Base-by-base conservation (phyloP, 2,797 vertebrate species). In the Scolopax rusticola region DNA sequence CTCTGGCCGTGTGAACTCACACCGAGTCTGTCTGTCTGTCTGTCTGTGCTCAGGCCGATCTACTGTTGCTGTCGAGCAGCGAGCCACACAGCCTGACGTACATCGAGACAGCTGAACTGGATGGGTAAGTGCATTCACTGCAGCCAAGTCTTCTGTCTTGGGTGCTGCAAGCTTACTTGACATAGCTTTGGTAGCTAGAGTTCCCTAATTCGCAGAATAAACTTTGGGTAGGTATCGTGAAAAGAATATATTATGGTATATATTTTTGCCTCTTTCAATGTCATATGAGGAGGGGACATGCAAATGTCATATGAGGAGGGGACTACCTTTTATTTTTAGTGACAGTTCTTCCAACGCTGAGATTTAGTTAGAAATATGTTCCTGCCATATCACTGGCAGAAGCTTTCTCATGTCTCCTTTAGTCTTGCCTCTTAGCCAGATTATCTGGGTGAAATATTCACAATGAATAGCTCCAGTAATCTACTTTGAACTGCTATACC, bases 61-160 rank as follows among this genome's bases (percentile, higher is more conserved):
- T 99, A 15, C 97, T 99, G 69, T 87, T 99, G 94, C 98, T 99
- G 76, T 99, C 99, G 2, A 99, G 99, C 98, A 99, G 99, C 11
- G 99, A 99, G 93, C 99, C 99, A 1, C 98, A 99, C 68, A 98
- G 99, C 81, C 98, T 99, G 96, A 95, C 99, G 0, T 99, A 99
- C 63, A 98, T 99, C 4, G 99, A 99, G 97, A 99, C 99, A 2
- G 98, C 99, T 16, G 99, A 99, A 70, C 95, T 99, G 91, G 99
- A 99, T 0, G 99, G 99, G 99, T 99, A 32, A 97, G 99, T 40
- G 17, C 56, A 33, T 5, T 6, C 51, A 12, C 36, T 36, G 48
- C 27, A 33, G 32, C 12, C 63, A n/a, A 1, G 2, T 36, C 45
- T 73, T 27, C 36, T 38, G 33, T 33, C n/a, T 54, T 67, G 30